Base-by-base conservation (phyloP, 2,797 vertebrate genomes). In the Benthosema pterotum region DNA sequence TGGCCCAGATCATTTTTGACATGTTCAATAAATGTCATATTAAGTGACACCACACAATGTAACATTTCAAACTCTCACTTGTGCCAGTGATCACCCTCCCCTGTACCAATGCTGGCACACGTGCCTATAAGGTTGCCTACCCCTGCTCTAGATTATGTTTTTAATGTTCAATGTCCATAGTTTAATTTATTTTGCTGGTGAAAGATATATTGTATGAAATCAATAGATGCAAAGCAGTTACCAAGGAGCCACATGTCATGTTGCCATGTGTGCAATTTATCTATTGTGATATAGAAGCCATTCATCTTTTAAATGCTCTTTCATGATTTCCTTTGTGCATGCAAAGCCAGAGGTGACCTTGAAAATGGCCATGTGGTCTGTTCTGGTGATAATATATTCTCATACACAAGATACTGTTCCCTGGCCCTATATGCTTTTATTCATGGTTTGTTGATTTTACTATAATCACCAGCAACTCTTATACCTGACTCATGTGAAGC, bases 281-380 rank as follows among this genome's bases (percentile, higher is more conserved):
- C 78, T 72, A 79, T 85, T 83, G 82, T 84, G 81, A 83, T 78
- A 70, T 78, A 83, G 79, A 82, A 78, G 78, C 73, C 76, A 85
- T 90, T 88, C 78, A 84, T 89, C 86, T 87, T 80, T 83, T 79
- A 89, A 88, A 87, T 70, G 86, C 83, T 83, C 83, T 84, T 76
- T 84, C 84, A 77, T 83, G 80, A 83, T 84, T 86, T 87, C 75
- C 83, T 84, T 89, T 87, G 83, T 88, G 86, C 74, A 69, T 42
- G 64, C 66, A 53, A 62, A 83, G 75, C 75, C 43, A 55, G 74
- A 67, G 83, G 80, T 89, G 83, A 89, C 86, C 87, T 87, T 90
- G 86, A 71, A 82, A 78, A 73, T 11, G 60, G 68, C 82, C 71
- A 57, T 80, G 84, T 81, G 78, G 74, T 68, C 61, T 75, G 68